Evolutionary conservation across 2,113 vertebrate genomes (phyloP).

Genomic region (Lates calcarifer): DNA sequence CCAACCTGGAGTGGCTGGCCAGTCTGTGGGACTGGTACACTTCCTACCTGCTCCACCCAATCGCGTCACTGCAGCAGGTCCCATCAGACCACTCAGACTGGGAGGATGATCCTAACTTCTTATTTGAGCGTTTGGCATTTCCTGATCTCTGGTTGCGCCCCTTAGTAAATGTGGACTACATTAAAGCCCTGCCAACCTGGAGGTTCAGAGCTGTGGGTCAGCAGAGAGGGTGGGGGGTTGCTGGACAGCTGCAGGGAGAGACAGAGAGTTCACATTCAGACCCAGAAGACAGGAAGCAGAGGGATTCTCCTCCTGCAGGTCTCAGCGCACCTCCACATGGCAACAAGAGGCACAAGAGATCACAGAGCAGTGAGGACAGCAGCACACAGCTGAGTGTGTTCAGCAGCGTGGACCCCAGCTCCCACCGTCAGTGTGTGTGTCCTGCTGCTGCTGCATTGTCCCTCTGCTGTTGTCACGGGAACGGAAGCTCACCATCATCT

Average conservation of each 20-base stretch:
- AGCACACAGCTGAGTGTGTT: not conserved
- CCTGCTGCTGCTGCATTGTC: not conserved
- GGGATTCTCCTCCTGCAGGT: not conserved
- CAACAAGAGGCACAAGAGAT: not conserved
- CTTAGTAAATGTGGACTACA: slow-evolving; percentile 94
- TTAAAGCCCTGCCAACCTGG: slow-evolving; percentile 94
- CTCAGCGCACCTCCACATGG: not conserved
- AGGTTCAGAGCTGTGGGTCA: slow-evolving; percentile 81
- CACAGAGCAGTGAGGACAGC: not conserved
- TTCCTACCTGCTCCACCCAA: slow-evolving; percentile 95
- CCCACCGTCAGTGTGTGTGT: not conserved
- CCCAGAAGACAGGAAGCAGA: not conserved
- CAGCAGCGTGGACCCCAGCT: not conserved
- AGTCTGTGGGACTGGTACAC: slow-evolving; percentile 99
- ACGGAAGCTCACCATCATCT: not conserved
- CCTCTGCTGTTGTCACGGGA: not conserved
- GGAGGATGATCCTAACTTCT: slow-evolving; percentile 94
- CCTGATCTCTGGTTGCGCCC: slow-evolving; percentile 98
- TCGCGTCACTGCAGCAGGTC: slow-evolving; percentile 93
- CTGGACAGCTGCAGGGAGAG: slow-evolving; percentile 1
- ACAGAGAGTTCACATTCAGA: slow-evolving; percentile 3
- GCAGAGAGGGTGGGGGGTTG: too few species aligned
- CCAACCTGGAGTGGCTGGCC: slow-evolving; percentile 96
- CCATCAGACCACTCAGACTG: slow-evolving; percentile 91
- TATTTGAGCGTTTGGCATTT: slow-evolving; percentile 93